Evolutionary conservation across 2,888 invertebrate genomes (phyloP).

Genomic region (Drosophila kanekoi): DNA sequence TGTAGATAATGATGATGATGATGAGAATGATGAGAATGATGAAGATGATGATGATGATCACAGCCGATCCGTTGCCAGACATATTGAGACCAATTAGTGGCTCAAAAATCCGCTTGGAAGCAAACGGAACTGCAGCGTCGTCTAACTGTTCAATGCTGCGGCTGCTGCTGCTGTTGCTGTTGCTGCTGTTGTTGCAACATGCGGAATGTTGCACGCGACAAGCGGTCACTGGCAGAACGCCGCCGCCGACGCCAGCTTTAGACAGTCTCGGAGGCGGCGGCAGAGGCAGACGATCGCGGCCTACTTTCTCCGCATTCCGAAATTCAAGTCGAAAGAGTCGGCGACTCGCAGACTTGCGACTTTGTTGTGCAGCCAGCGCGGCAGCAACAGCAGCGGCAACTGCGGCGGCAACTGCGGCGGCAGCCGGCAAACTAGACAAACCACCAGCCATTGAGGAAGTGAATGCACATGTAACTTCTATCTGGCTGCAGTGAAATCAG

Average conservation of each 20-base stretch:
- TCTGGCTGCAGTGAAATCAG: constrained; percentile 31
- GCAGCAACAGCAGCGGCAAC: constrained; percentile 20
- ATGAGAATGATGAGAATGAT: constrained; percentile 22
- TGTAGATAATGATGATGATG: not conserved
- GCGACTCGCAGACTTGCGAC: constrained; percentile 51
- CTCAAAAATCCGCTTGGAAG: constrained; percentile 83
- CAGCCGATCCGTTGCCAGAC: constrained; percentile 59
- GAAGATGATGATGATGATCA: constrained; percentile 33
- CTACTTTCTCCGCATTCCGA: constrained; percentile 85
- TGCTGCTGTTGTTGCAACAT: constrained; percentile 45
- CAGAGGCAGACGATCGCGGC: constrained; percentile 76
- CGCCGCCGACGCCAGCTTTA: constrained; percentile 26
- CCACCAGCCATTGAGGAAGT: constrained; percentile 58
- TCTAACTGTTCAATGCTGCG: constrained; percentile 78
- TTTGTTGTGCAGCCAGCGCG: constrained; percentile 41
- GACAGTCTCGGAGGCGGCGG: constrained; percentile 13
- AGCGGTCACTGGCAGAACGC: constrained; percentile 41
- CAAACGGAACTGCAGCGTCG: constrained; percentile 82
- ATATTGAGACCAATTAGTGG: constrained; percentile 81
- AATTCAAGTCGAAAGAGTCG: constrained; percentile 60
- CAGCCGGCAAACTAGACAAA: constrained; percentile 60
- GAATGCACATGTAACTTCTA: constrained; percentile 47
- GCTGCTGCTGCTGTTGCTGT: constrained; percentile 20
- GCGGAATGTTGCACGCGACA: constrained; percentile 75
- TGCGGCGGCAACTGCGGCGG: constrained; percentile 2